phyloP scores from a whole-genome alignment of 2,113 vertebrate genomes.

The Protobothrops mucrosquamatus region DNA sequence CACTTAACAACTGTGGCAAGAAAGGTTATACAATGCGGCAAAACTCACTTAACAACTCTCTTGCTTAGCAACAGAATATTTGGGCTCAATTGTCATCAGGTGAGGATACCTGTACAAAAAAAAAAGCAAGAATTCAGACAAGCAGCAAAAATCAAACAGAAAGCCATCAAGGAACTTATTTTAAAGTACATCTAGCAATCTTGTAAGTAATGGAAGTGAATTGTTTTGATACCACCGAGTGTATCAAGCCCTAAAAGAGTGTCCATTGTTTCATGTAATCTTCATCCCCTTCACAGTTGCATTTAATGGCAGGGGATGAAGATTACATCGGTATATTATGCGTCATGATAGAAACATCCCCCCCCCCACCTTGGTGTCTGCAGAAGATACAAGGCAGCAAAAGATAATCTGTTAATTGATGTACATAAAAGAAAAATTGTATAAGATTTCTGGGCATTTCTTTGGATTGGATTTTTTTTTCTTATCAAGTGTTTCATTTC shows the following conservation, averaged over 20 bases:
- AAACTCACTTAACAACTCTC: too few relatives aligned
- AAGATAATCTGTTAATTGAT: conserved; percentile 62
- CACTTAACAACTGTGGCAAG: too few relatives aligned
- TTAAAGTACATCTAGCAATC: conserved; percentile 39
- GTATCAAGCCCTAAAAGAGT: conserved; percentile 47
- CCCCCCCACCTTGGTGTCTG: conserved; percentile 69
- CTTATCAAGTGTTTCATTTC: conserved; percentile 65
- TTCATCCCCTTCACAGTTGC: not conserved
- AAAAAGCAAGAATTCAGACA: conserved; percentile 9
- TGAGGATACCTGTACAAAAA: not conserved
- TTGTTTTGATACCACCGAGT: conserved; percentile 51
- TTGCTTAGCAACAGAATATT: too few relatives aligned
- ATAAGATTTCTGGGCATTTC: conserved; percentile 64
- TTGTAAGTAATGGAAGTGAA: conserved; percentile 46
- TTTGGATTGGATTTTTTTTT: conserved; percentile 54
- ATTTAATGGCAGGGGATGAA: conserved; percentile 43
- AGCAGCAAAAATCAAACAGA: conserved; percentile 15
- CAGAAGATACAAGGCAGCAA: conserved; percentile 47
- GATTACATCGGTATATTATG: conserved; percentile 45
- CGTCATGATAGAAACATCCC: conserved; percentile 36
- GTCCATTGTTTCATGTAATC: conserved; percentile 39
- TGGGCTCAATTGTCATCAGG: too few relatives aligned
- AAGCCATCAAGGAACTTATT: not conserved
- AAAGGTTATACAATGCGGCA: too few relatives aligned
- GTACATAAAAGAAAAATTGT: conserved; percentile 50